phyloP scores from a whole-genome alignment of 37 sponge, comb jelly and placozoan species.

The Tethya wilhelma region DNA sequence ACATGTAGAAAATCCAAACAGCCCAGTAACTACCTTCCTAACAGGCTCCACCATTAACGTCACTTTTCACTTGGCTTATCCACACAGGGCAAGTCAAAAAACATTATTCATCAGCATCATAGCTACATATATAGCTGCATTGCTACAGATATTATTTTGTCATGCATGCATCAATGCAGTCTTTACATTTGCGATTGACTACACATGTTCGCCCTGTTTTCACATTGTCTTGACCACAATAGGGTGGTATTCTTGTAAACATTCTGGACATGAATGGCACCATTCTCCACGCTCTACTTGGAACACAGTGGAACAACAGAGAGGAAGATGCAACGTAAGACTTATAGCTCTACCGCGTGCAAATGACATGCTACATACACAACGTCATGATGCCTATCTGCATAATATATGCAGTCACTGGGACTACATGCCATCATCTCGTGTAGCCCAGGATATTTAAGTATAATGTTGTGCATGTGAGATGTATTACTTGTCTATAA shows the following conservation, averaged over 20 bases:
- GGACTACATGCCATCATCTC: too few species aligned
- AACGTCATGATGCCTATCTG: too few species aligned
- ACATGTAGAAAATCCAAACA: constrained; percentile 5
- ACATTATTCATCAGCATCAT: background rate
- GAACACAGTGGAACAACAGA: background rate
- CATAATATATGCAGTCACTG: too few species aligned
- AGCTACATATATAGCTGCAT: background rate
- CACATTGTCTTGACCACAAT: too few species aligned
- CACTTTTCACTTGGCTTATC: constrained; percentile 41
- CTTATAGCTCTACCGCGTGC: too few species aligned
- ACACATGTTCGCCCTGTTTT: too few species aligned
- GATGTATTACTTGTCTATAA: too few species aligned
- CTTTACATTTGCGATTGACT: background rate
- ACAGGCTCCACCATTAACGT: constrained; percentile 50
- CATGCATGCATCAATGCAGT: too few species aligned
- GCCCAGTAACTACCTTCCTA: constrained; percentile 42
- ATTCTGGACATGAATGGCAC: constrained; percentile 48
- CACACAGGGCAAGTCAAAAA: constrained; percentile 4
- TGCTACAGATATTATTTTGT: background rate
- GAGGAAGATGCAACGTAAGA: constrained; percentile 7
- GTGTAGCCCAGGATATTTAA: too few species aligned
- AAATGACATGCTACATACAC: too few species aligned
- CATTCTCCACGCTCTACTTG: constrained; percentile 21
- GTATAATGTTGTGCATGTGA: too few species aligned
- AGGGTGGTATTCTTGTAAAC: constrained; percentile 64